Conservation (phyloP, 2,888 invertebrate genomes). For the Lasioglossum calceatum region DNA sequence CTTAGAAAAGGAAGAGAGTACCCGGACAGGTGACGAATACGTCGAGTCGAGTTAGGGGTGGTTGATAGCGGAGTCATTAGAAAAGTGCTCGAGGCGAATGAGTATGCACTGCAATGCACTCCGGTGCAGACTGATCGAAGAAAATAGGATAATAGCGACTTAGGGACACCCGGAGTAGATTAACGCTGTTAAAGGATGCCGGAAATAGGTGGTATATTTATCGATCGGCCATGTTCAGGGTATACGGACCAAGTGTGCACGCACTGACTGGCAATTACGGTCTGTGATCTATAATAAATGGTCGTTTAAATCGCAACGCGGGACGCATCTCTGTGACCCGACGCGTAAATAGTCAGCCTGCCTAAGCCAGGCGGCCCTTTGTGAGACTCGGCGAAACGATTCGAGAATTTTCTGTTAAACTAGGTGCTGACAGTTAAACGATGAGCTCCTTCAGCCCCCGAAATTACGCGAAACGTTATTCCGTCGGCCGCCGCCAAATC, state of each 20-base stretch:
- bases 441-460: conserved; percentile 23
- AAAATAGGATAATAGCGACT: conserved; percentile 38
- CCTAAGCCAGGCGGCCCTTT: conserved; percentile 41
- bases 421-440: conserved; percentile 51
- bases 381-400: neutral
- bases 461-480: conserved; percentile 48
- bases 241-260: conserved; percentile 31
- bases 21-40: neutral
- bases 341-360: conserved; percentile 48
- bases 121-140: conserved; percentile 3
- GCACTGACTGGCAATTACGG: conserved; percentile 51
- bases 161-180: conserved; percentile 28
- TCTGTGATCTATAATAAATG: conserved; percentile 59
- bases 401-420: conserved; percentile 41
- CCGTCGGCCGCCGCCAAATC: conserved; percentile 8
- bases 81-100: neutral
- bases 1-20: neutral
- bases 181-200: conserved; percentile 44
- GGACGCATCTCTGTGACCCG: conserved; percentile 22
- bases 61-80: conserved; percentile 1
- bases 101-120: neutral
- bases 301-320: conserved; percentile 53
- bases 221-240: conserved; percentile 47
- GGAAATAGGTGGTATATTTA: conserved; percentile 60
- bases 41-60: neutral